Percentiles rank a stretch among this genome's conserved stretches.
phyloP scores from a whole-genome alignment of 2,888 invertebrate species.

The Caenorhabditis zanzibari region DNA sequence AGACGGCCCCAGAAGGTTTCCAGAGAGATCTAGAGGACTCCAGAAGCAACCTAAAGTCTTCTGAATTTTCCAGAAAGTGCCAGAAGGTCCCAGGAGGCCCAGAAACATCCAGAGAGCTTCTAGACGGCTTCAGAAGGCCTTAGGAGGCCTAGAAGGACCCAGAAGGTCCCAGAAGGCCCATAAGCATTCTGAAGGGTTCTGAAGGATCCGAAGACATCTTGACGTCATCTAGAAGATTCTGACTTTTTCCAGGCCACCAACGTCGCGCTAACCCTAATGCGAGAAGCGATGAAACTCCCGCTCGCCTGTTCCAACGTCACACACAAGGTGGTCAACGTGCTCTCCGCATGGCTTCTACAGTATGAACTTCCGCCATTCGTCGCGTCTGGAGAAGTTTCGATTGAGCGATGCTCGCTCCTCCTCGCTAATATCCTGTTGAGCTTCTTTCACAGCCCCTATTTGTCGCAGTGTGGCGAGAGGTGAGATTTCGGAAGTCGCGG shows the following conservation, averaged over 20 bases:
- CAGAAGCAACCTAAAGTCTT: too few species aligned
- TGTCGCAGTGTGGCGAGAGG: conserved; percentile 78
- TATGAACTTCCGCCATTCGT: conserved; percentile 81
- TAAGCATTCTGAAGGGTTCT: too few species aligned
- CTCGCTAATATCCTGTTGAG: conserved; percentile 78
- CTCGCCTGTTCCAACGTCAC: conserved; percentile 81
- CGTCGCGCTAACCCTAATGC: conserved; percentile 79
- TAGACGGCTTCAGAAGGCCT: too few species aligned
- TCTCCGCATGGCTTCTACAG: conserved; percentile 80
- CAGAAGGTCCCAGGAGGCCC: too few species aligned
- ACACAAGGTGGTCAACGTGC: conserved; percentile 78
- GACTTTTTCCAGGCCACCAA: conserved; percentile 76
- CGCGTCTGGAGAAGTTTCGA: conserved; percentile 74
- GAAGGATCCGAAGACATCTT: too few species aligned
- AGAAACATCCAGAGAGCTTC: too few species aligned
- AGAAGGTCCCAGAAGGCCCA: too few species aligned
- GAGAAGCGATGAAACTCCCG: conserved; percentile 82
- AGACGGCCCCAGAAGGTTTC: too few species aligned
- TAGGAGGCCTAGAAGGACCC: too few species aligned
- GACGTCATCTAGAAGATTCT: too few species aligned
- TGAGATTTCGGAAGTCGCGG: conserved; percentile 12
- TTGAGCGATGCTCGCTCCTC: conserved; percentile 76
- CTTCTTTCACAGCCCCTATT: conserved; percentile 82
- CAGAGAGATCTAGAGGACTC: too few species aligned
- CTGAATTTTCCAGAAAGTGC: too few species aligned